Percentiles rank a stretch among this genome's conserved stretches.
These are phyloP conservation scores for Cantharis flavilabris DNA, from an alignment of 2,888 invertebrate species.

Conservation along the genomic window DNA sequence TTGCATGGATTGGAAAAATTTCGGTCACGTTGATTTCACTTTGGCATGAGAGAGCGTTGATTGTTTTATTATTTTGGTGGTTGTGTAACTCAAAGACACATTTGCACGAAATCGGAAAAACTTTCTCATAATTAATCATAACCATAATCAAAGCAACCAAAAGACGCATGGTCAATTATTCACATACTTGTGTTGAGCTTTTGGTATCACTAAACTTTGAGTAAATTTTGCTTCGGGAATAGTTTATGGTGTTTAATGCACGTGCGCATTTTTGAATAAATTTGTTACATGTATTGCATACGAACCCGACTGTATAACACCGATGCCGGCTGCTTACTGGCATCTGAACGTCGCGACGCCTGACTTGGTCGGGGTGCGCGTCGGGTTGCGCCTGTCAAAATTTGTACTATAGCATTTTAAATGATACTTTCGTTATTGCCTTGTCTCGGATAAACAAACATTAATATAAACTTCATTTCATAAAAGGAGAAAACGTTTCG, in stretches of 20 bases:
- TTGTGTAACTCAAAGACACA: constrained; percentile 42
- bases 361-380: constrained; percentile 10
- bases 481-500: constrained; percentile 4
- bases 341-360: constrained; percentile 18
- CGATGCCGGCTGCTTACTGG: constrained; percentile 26
- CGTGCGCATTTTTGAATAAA: constrained; percentile 16
- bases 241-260: constrained; percentile 6
- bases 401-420: constrained; percentile 24
- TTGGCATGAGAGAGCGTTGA: constrained; percentile 10
- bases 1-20: background rate
- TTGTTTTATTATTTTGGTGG: constrained; percentile 22
- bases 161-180: constrained; percentile 46
- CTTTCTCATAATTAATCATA: constrained; percentile 40
- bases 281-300: background rate
- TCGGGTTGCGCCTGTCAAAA: constrained; percentile 31
- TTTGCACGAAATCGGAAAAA: constrained; percentile 47
- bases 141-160: constrained; percentile 46
- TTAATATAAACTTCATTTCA: constrained; percentile 19
- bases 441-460: constrained; percentile 24
- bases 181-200: constrained; percentile 24
- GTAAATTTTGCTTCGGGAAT: background rate
- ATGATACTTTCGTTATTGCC: constrained; percentile 31
- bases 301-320: constrained; percentile 11
- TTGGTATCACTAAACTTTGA: constrained; percentile 11
- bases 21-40: background rate